Evolutionary conservation across 35 echinoderm and acorn worm genomes (phyloP), one percentile per base, ranked within the genome.

Genomic region (Antedon bifida): DNA sequence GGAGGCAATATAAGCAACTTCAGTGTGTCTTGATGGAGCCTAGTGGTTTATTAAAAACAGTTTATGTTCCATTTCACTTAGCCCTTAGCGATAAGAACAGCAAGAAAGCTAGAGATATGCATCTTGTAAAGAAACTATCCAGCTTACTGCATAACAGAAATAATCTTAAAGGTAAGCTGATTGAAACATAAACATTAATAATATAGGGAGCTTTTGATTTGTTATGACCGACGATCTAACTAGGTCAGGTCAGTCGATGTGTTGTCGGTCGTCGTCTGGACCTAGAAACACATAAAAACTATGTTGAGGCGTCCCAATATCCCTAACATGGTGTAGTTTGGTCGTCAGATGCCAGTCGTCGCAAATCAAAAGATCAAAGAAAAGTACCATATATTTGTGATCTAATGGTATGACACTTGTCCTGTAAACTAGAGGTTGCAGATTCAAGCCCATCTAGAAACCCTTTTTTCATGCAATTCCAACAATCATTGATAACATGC

Each of bases 31-130:
- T 99, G 74, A 45, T 99, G 64, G 87, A 99, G 73, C 77, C 88
- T 0, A 84, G 81, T 17, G 95, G 95, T 11, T 55, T 92, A 12
- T 83, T 99, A 23, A 44, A 88, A 30, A 93, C 95, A 82, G 86
- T 99, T 39, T 75, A 88, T 31, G 91, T 99, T 8, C 95, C 95
- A 35, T 99, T 99, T 84, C 95, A 99, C 84, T 88, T 99, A 13
- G 95, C 95, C 0, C 82, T 99, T 31, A 99, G 95, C 36, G 91
- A 99, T 81, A 99, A 92, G 75, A 99, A 99, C 88, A 99, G 95
- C 83, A 92, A 91, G 75, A 87, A 91, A 75, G 95, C 95, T 0
- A 88, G 89, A 82, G 95, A 99, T 42, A 81, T 99, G 21, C 95
- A 99, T 82, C 88, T 99, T 21, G 83, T 99, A 56, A 99, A 99